Evolutionary conservation across 2,888 invertebrate genomes (phyloP), one percentile per base, ranked within the genome.

Genomic region (Unio delphinus): DNA sequence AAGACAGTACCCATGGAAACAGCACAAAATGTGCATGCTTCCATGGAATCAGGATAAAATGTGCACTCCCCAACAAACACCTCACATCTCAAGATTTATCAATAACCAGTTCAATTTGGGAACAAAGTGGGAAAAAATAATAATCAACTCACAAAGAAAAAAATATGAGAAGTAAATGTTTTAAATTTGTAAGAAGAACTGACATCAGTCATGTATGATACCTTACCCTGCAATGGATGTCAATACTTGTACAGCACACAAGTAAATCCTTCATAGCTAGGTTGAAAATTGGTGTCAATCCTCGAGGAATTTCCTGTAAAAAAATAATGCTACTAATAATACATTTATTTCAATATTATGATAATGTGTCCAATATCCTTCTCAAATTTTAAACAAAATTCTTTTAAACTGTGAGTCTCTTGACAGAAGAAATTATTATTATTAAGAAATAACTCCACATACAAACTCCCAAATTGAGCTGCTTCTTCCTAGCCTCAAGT

Each of bases 241-340:
- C 83, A 55, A 90, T 61, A 68, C 84, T 88, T 54, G 89, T 87
- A 70, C 89, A 89, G 55, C 87, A 87, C 26, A 90, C 78, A 6
- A 82, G 74, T 6, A 89, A 73, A 55, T 83, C 86, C 56, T 86
- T 86, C 96, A 97, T 96, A 0, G 95, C 95, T 64, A 95, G 92
- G 34, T 94, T 95, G 84, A 93, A 95, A 1, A 97, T 93, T 0
- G 97, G 96, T 83, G 93, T 93, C 0, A 92, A 92, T 7, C 93
- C 94, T 68, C 93, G 92, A 0, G 96, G 96, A 79, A 97, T 94
- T 0, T 94, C 91, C 81, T 93, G 73, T 8, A 80, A 75, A 73
- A 17, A 30, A 28, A 11, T 59, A 59, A 3, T 15, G 26, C 17
- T 26, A 59, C 23, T 18, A 23, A 28, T 26, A 4, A 23, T 17